Conservation (phyloP, 2,888 invertebrate genomes). For the Limnephilus auricula region DNA sequence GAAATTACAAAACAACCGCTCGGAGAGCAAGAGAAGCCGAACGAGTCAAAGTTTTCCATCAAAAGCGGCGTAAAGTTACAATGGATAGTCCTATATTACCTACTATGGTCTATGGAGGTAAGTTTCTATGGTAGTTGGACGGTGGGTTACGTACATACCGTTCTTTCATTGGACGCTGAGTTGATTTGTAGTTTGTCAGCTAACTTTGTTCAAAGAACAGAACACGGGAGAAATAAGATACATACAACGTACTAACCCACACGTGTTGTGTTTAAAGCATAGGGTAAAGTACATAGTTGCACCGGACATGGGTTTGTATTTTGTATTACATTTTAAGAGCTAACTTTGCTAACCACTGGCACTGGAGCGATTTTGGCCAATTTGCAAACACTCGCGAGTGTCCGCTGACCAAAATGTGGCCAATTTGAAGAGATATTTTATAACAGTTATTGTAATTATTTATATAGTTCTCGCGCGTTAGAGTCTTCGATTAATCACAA, state of each 20-base stretch:
- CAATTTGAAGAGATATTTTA: too few relatives aligned
- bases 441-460: too few relatives aligned
- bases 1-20: background rate
- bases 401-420: too few relatives aligned
- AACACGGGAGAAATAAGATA: slow-evolving; percentile 12
- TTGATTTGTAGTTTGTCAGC: slow-evolving; percentile 46
- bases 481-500: too few relatives aligned
- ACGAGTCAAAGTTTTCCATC: slow-evolving; percentile 31
- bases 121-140: background rate
- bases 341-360: too few relatives aligned
- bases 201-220: slow-evolving; percentile 16
- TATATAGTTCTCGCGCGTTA: too few relatives aligned
- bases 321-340: too few relatives aligned
- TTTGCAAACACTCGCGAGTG: too few relatives aligned
- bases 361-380: too few relatives aligned
- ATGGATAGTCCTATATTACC: background rate
- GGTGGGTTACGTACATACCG: background rate
- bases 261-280: background rate
- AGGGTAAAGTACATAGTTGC: background rate
- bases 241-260: background rate
- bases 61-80: slow-evolving; percentile 28
- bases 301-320: background rate
- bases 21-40: background rate
- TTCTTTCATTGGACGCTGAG: slow-evolving; percentile 20
- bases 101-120: background rate